phyloP scores from a whole-genome alignment of 2,113 vertebrate genomes.

The Mohoua ochrocephala region DNA sequence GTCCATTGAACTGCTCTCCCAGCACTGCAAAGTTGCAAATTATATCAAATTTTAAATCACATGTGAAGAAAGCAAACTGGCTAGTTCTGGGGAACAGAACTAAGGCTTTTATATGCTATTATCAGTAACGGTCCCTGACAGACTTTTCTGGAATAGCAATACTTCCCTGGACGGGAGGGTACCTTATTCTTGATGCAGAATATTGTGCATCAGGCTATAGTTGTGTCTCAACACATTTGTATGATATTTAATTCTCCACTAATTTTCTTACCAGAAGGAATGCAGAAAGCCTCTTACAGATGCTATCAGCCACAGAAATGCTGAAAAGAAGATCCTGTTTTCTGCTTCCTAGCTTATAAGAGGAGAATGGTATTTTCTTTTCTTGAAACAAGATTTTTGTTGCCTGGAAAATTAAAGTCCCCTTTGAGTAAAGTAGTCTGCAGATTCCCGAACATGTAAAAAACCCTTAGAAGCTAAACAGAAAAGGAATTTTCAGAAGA shows the following conservation, averaged over 20 bases:
- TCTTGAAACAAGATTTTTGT: background rate
- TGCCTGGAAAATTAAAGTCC: background rate
- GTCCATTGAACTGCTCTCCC: background rate
- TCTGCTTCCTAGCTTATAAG: background rate
- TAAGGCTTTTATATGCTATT: fast-evolving
- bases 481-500: background rate
- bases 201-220: background rate
- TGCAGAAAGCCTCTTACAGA: background rate
- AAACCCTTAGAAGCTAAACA: background rate
- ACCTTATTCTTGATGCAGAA: background rate
- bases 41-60: background rate
- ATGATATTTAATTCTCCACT: background rate
- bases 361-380: background rate
- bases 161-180: background rate
- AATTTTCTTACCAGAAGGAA: background rate
- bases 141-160: background rate
- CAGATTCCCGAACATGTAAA: background rate
- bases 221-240: background rate
- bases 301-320: background rate
- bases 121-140: background rate
- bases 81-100: background rate
- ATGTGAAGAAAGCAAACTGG: background rate
- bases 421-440: background rate
- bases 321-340: background rate
- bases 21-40: background rate